Base-by-base conservation (phyloP, 2,888 invertebrate species). In the Rosalia funebris region DNA sequence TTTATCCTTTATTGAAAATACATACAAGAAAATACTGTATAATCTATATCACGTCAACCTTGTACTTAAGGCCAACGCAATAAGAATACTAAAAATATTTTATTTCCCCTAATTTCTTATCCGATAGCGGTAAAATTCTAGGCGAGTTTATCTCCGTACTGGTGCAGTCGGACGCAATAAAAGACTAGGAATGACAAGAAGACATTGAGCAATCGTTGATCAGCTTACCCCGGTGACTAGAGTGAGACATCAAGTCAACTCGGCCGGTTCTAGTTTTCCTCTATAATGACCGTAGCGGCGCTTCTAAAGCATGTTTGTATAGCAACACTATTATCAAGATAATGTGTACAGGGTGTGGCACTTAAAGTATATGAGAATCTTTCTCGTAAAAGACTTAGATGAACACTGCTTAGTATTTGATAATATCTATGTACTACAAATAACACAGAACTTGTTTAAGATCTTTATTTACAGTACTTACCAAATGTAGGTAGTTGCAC, bases 291-390 rank as follows among this genome's bases (percentile, higher is more conserved):
- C 72, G 66, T 63, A 68, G 71, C 73, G 73, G 75, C 72, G 64
- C 73, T 71, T 74, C 72, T 71, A 70, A 73, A 71, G 70, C 72
- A 74, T 76, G 76, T 77, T 77, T 77, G 75, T 75, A 75, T 71
- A 76, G 74, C 72, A 75, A 75, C 73, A 74, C 76, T 73, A 75
- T 75, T 73, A 77, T 77, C 75, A 73, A 75, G 75, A 76, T 76
- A 75, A 74, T 72, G 66, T 69, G 71, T 70, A 72, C 66, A 65
- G 63, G 69, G 39, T 50, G 50, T 31, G 46, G 15, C 32, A 10
- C n/a, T 15, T n/a, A 46, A 46, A 7, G 34, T 34, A 11, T 34
- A n/a, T 25, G 25, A n/a, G n/a, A n/a, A n/a, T n/a, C n/a, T n/a
- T n/a, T n/a, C n/a, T n/a, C n/a, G n/a, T n/a, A n/a, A n/a, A n/a